Evolutionary conservation across 2,888 invertebrate species (phyloP).

Genomic region (Oscheius onirici): DNA sequence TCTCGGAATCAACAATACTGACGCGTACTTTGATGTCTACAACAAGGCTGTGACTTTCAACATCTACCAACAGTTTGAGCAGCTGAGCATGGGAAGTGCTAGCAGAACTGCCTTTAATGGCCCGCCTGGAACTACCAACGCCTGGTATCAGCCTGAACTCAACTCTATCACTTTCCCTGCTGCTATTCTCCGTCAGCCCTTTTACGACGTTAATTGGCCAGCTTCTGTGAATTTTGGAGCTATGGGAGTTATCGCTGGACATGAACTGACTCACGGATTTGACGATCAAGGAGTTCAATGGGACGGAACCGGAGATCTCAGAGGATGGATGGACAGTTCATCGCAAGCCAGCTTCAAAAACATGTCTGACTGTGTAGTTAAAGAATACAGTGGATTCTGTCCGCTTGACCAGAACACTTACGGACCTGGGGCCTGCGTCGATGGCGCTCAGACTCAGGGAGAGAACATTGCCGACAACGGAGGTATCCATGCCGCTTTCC

Average conservation of each 20-base stretch:
- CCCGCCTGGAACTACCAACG: conserved; percentile 55
- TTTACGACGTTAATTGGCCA: conserved; percentile 66
- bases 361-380: conserved; percentile 63
- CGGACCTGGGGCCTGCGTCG: conserved; percentile 38
- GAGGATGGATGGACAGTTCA: not conserved
- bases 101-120: conserved; percentile 51
- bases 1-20: conserved; percentile 20
- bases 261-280: conserved; percentile 93
- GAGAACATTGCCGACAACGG: conserved; percentile 75
- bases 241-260: conserved; percentile 97
- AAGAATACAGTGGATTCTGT: conserved; percentile 61
- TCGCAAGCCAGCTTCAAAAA: conserved; percentile 45
- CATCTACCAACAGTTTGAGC: conserved; percentile 35
- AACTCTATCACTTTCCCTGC: conserved; percentile 67
- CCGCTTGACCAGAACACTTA: conserved; percentile 56
- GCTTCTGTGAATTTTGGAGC: conserved; percentile 80
- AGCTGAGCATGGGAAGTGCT: conserved; percentile 32
- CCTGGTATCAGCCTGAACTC: conserved; percentile 48
- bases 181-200: conserved; percentile 64
- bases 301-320: conserved; percentile 59
- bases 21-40: conserved; percentile 42
- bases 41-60: conserved; percentile 43
- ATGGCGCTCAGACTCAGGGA: conserved; percentile 75
- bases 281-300: conserved; percentile 79
- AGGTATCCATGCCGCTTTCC: conserved; percentile 68